Evolutionary conservation across 1,140 invertebrate species (phyloP), one percentile per base, ranked within the genome.

Genomic region (Subanguina moxae): DNA sequence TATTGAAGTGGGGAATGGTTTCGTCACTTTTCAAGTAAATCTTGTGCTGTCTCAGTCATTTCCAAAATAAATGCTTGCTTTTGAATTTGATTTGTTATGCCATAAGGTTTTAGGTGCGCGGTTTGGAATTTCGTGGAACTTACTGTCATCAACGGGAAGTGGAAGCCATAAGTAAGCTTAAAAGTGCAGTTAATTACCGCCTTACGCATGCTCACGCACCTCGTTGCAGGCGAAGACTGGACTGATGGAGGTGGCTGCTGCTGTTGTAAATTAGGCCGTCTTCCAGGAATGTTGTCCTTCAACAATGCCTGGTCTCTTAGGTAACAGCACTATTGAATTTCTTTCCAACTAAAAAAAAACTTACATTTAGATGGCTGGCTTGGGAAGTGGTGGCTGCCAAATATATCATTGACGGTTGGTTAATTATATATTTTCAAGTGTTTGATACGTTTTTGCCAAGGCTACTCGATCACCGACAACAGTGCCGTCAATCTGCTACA

Each of bases 391-490:
- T 86, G n/a, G 90, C 91, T 43, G 89, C 91, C 0, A 93, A 95
- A 83, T 98, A 97, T 83, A 90, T 98, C 11, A 87, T 98, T 7
- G 94, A 98, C 84, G 94, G 32, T 38, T 3, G 32, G 32, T 38
- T 5, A 38, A 38, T 5, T 11, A 3, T 38, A 38, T 38, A 5
- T 38, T 38, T 38, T 5, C 32, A 38, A 7, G n/a, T 13, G 11
- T 52, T 52, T 21, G 48, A 25, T 45, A 45, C 48, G 3, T 52
- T 25, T 21, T 52, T 7, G 15, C 11, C 11, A 52, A 21, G 48
- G 95, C 0, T 98, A 98, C 84, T 93, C 91, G 71, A 97, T 98
- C 76, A 91, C 91, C 0, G 94, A 98, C 83, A 97, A 97, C 85
- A 91, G 90, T 74, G 94, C 93, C 32, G 89, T 90, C 5, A 93